Evolutionary conservation across 2,797 vertebrate genomes (phyloP), one percentile per base, ranked within the genome.

Genomic region (Eulemur rubriventer): DNA sequence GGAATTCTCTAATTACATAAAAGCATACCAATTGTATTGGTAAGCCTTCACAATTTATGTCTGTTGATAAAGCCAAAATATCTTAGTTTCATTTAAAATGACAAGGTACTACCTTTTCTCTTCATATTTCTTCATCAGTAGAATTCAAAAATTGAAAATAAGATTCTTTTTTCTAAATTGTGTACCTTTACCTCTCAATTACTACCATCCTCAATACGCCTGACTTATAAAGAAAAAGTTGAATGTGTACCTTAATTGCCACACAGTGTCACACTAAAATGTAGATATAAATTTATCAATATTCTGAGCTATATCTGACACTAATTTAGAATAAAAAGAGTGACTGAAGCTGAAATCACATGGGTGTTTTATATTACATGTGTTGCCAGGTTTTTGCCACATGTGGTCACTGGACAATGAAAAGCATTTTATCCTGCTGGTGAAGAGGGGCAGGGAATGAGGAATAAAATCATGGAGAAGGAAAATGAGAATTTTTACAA

Each of bases 1-100:
- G 81, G 81, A 97, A 97, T 95, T 98, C 80, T 96, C 72, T 96
- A 89, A 96, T 97, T 91, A 97, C 38, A 93, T 97, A 96, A 97
- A 97, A 96, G 72, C 95, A 96, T 82, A 90, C 61, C 69, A 94
- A 90, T 67, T 97, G 89, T 33, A 92, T 18, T 97, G 61, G 80
- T 97, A 96, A 97, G 96, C 20, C 61, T 97, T 93, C 55, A 94
- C 73, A 96, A 97, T 96, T 89, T 79, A 90, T 96, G 94, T 69
- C 69, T 97, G 20, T 20, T 95, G 97, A 96, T 96, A 97, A 96
- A 97, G 16, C 38, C 20, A 67, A 86, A 96, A 96, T 35, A 89
- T 85, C 57, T 75, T 72, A 48, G 63, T 75, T 93, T 84, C 59
- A 95, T 72, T 90, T 95, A 79, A 96, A 94, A 85, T 93, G 43